Evolutionary conservation across 2,113 vertebrate species (phyloP), one percentile per base, ranked within the genome.

Genomic region (Dasypus novemcinctus): DNA sequence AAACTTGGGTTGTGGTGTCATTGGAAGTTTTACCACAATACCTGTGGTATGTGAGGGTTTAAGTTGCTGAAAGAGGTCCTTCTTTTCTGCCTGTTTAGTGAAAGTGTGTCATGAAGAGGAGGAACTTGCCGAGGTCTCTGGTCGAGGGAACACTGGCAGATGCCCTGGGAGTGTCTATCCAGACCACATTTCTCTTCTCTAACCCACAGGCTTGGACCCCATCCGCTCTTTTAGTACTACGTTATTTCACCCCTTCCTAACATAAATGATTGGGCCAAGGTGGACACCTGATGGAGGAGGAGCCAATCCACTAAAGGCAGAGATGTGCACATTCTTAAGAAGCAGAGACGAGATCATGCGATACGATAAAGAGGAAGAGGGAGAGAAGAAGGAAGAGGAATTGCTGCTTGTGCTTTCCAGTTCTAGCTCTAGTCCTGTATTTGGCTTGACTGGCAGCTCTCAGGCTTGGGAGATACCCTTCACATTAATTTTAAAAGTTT

Each of bases 401-500:
- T 31, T 41, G 29, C 21, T 71, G 27, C 61, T 49, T 43, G 18
- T 1, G 27, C 33, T 84, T 84, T 64, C 54, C 25, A 57, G 27
- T 25, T 81, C 41, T 36, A 66, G 27, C 33, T 93, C 52, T 95
- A 78, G n/a, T 80, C 79, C 25, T 41, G 0, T 23, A 2, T 36
- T 36, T 15, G 43, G 13, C n/a, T 82, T 20, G 2, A 2, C 71
- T 33, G 5, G 49, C 4, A 36, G 43, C 63, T 57, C 4, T 78
- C 57, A 57, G 59, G 83, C 11, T 21, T 2, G 11, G 54, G n/a
- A 95, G n/a, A 61, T 75, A 79, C 6, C 21, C 2, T 92, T 49
- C 54, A 82, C 14, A 46, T 71, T 91, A 78, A 81, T 66, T 95
- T 63, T 71, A 63, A 81, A 85, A 57, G 59, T 78, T 85, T 87